These are phyloP conservation scores for Heteromormyrus szaboi DNA, from an alignment of 2,797 vertebrate genomes.

Conservation along the genomic window DNA sequence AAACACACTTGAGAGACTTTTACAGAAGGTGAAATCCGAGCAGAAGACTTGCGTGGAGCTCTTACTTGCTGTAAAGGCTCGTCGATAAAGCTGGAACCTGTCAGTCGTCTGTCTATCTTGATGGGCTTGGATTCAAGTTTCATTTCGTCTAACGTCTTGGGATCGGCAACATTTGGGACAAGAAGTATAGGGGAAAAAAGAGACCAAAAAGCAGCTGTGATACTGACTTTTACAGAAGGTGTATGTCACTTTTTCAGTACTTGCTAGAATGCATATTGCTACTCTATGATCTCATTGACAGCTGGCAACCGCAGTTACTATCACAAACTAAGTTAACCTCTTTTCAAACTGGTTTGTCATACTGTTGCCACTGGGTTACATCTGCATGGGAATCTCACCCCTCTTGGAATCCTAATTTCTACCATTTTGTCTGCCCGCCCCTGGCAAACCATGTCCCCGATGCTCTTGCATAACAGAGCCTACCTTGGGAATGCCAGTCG, in stretches of 20 bases:
- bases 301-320: too few relatives aligned
- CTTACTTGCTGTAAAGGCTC: conserved; percentile 94
- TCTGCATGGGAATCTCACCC: neutral
- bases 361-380: neutral
- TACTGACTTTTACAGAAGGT: too few relatives aligned
- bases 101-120: conserved; percentile 94
- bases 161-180: conserved; percentile 1
- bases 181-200: neutral
- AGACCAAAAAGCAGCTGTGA: neutral
- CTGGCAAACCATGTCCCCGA: neutral
- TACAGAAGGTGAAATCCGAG: neutral
- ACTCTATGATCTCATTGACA: neutral
- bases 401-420: neutral
- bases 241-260: neutral
- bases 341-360: neutral
- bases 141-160: conserved; percentile 91
- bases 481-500: conserved; percentile 86
- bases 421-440: neutral
- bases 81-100: conserved; percentile 94
- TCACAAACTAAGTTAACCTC: neutral
- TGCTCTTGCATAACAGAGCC: neutral
- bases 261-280: neutral
- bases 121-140: conserved; percentile 82
- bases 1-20: neutral
- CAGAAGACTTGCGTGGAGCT: neutral